phyloP scores from a whole-genome alignment of 1,140 invertebrate species.

The Leptestheria dahalacensis region DNA sequence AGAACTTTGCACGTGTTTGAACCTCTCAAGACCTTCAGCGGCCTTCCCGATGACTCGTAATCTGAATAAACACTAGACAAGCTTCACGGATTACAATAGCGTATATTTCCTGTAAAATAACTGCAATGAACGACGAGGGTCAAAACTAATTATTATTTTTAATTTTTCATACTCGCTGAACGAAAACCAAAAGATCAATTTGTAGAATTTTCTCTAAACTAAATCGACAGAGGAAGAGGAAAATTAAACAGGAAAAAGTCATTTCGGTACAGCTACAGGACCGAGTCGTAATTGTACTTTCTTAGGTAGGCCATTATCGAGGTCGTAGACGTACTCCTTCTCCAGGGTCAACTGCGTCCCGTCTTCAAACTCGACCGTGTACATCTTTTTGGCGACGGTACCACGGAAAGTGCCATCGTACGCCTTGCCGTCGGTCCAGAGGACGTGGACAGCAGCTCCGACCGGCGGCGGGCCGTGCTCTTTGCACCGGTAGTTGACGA shows the following conservation, averaged over 20 bases:
- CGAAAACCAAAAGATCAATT: too few relatives aligned
- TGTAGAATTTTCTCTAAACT: too few relatives aligned
- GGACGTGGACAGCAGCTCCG: neutral
- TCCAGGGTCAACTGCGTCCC: neutral
- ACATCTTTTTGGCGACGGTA: neutral
- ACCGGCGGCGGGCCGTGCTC: slow-evolving; percentile 1
- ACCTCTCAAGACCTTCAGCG: neutral
- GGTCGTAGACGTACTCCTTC: neutral
- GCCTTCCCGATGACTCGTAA: neutral
- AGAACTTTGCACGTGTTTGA: neutral
- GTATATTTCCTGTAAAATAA: neutral
- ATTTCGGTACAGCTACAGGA: neutral
- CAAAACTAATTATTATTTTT: too few relatives aligned
- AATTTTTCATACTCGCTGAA: too few relatives aligned
- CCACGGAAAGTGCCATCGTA: slow-evolving; percentile 43
- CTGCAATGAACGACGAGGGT: too few relatives aligned
- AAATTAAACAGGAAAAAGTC: neutral
- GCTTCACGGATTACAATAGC: neutral
- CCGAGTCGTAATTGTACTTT: neutral
- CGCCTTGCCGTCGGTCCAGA: slow-evolving; percentile 36
- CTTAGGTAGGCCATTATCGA: neutral
- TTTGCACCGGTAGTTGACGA: slow-evolving; percentile 22
- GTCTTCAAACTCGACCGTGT: neutral
- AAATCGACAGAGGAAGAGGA: neutral
- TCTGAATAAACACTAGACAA: neutral